These are phyloP conservation scores for Tigriopus japonicus DNA, from an alignment of 1,140 invertebrate genomes.

Conservation along the genomic window DNA sequence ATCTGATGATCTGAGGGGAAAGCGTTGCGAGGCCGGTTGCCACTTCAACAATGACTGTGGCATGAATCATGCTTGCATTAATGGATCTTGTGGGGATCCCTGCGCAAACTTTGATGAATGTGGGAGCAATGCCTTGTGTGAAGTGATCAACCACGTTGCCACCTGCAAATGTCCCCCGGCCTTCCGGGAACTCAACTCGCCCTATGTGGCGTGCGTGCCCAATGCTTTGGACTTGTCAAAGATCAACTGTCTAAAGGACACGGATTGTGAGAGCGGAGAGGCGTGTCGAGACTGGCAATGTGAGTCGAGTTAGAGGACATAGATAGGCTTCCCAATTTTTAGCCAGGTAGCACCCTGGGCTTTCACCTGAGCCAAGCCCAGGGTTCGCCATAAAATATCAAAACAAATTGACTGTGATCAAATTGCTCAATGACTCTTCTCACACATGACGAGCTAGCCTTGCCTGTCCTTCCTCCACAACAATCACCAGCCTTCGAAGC, in stretches of 20 bases:
- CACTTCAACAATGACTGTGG: constrained; percentile 9
- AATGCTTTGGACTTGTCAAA: not conserved
- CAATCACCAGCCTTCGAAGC: too few relatives aligned
- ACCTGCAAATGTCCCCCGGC: not conserved
- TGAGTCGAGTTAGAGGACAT: not conserved
- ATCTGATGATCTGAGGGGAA: not conserved
- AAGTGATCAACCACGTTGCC: not conserved
- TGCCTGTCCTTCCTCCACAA: too few relatives aligned
- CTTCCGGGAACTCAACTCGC: not conserved
- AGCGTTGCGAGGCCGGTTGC: not conserved
- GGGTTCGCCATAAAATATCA: too few relatives aligned
- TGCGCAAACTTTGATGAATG: constrained; percentile 5
- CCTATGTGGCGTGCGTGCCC: not conserved
- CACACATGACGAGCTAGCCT: too few relatives aligned
- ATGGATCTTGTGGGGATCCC: not conserved
- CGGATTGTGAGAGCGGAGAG: not conserved
- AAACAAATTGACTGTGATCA: too few relatives aligned
- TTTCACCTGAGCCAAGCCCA: too few relatives aligned
- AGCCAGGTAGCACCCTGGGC: too few relatives aligned
- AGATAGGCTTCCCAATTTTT: too few relatives aligned
- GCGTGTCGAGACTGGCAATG: not conserved
- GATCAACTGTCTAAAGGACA: not conserved
- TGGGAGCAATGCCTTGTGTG: constrained; percentile 3
- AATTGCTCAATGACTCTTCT: too few relatives aligned
- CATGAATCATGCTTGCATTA: not conserved